A percentile compares a stretch with the other conserved stretches of the same genome.
Evolutionary conservation across 2,113 vertebrate genomes (phyloP).

Genomic region (Heliornis fulica): DNA sequence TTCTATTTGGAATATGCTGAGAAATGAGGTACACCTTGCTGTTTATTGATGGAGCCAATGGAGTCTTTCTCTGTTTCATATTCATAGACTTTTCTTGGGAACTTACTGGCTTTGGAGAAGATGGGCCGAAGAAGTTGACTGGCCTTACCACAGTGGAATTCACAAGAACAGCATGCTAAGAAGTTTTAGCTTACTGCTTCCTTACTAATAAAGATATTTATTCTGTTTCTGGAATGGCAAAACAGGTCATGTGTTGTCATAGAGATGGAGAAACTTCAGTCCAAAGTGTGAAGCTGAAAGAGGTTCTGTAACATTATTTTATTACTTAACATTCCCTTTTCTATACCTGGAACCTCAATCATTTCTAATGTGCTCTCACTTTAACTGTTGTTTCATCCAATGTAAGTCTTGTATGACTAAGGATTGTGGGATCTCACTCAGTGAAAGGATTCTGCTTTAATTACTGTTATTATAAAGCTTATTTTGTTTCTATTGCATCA

Average conservation of each 20-base stretch:
- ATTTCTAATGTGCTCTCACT: neutral
- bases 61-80: neutral
- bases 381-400: neutral
- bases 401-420: neutral
- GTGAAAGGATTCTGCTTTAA: constrained; percentile 6
- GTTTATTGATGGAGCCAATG: neutral
- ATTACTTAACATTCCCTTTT: neutral
- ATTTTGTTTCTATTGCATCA: constrained; percentile 5
- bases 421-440: neutral
- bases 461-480: constrained; percentile 19
- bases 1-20: neutral
- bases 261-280: neutral
- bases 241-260: neutral
- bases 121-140: neutral
- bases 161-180: neutral
- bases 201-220: neutral
- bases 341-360: neutral
- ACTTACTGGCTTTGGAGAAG: neutral
- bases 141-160: neutral
- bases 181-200: neutral
- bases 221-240: neutral
- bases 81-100: neutral
- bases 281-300: neutral
- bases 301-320: neutral
- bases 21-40: rapidly evolving